Evolutionary conservation across 2,888 invertebrate genomes (phyloP), one percentile per base, ranked within the genome.

Genomic region (Sussaba pulchella): DNA sequence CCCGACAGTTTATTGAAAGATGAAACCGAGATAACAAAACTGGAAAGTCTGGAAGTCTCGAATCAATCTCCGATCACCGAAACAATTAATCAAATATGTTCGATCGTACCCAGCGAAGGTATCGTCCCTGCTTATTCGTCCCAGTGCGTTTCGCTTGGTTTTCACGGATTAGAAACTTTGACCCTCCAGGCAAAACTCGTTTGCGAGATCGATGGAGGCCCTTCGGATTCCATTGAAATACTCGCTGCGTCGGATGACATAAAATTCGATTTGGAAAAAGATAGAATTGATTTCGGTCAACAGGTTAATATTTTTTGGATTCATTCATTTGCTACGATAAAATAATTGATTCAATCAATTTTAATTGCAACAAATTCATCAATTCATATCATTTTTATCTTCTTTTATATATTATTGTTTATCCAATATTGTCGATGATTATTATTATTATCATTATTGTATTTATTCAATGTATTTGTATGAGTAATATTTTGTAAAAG

Each of bases 121-220:
- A 67, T 71, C 0, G 67, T 89, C 6, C 78, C 59, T 4, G 85
- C 88, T 4, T 75, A 85, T 50, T 85, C 87, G 10, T 78, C 82
- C 1, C 83, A 84, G 63, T 75, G 73, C n/a, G 77, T 87, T 26
- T 64, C 81, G 39, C 66, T 89, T 6, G 81, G 52, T 14, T 88
- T 89, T 54, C 83, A 86, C 50, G 84, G 86, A 2, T 66, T 54
- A 9, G 75, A 85, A 31, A 71, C 81, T 17, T 72, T 88, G 24
- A 92, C 87, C 67, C 88, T 94, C 2, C 90, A 91, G 71, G 94
- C 93, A n/a, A 85, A 88, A 31, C 89, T 94, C 0, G 91, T 93
- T 78, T 95, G 94, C 86, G 92, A 94, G 82, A 93, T 95, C 26
- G 86, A 93, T 41, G 94, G 94, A 8, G 95, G 95, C 0, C 94